Conservation (phyloP, 2,113 vertebrate species). For the Microcebus griseorufus region DNA sequence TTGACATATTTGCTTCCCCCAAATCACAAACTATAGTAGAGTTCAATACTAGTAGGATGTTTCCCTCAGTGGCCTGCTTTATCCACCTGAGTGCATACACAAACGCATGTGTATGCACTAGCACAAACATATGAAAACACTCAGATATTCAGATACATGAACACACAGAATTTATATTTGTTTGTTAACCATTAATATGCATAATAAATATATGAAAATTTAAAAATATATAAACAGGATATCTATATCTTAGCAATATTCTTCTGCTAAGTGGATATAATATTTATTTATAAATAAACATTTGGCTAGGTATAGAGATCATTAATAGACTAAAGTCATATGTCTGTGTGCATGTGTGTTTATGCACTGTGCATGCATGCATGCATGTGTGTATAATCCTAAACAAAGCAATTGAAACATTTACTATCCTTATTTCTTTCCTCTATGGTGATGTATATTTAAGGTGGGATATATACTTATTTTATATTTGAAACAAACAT, state of each 20-base stretch:
- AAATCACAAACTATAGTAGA: neutral
- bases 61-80: too few relatives aligned
- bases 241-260: neutral
- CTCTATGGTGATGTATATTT: neutral
- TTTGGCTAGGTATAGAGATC: neutral
- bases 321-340: neutral
- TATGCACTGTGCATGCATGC: neutral
- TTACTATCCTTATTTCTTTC: neutral
- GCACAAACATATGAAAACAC: neutral
- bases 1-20: neutral
- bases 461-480: neutral
- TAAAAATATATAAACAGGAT: neutral
- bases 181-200: neutral
- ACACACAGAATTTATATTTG: neutral
- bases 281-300: neutral
- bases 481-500: neutral
- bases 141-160: neutral
- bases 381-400: neutral
- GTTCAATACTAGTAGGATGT: neutral
- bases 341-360: neutral
- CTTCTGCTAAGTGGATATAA: neutral
- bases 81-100: neutral
- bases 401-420: neutral
- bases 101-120: neutral
- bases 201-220: rapidly evolving